Conservation (phyloP, 1,140 invertebrate genomes). For the Euglossa dilemma region DNA sequence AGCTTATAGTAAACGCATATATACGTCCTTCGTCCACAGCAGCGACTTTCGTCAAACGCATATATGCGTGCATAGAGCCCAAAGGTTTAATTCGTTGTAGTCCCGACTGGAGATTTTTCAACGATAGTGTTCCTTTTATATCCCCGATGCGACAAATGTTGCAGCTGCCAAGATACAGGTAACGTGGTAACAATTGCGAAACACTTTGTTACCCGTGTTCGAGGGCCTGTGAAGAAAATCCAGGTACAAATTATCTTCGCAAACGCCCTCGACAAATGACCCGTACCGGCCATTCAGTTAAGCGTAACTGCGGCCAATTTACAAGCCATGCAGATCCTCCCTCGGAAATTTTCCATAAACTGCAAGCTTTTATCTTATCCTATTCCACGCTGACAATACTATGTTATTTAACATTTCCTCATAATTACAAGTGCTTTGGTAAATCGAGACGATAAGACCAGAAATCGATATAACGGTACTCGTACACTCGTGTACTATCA, state of each 20-base stretch:
- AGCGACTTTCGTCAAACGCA: too few relatives aligned
- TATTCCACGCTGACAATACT: not conserved
- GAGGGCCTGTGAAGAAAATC: not conserved
- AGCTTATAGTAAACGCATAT: too few relatives aligned
- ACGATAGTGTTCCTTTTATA: not conserved
- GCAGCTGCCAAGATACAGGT: not conserved
- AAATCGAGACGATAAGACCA: too few relatives aligned
- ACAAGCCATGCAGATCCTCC: not conserved
- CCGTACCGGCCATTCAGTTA: too few relatives aligned
- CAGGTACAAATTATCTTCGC: conserved; percentile 24
- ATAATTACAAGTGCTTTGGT: too few relatives aligned
- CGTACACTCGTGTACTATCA: too few relatives aligned
- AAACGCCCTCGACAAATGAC: not conserved
- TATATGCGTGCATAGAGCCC: too few relatives aligned
- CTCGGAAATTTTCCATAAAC: not conserved
- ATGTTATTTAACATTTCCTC: not conserved
- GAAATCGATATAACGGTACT: too few relatives aligned
- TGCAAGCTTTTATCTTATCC: not conserved
- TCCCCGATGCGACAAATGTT: not conserved
- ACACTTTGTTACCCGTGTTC: not conserved
- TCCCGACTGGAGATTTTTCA: not conserved
- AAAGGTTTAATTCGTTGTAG: not conserved
- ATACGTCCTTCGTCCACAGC: too few relatives aligned
- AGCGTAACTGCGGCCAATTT: not conserved
- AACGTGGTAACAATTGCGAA: not conserved